Conservation (phyloP, 2,797 vertebrate genomes). For the Momotus momota region DNA sequence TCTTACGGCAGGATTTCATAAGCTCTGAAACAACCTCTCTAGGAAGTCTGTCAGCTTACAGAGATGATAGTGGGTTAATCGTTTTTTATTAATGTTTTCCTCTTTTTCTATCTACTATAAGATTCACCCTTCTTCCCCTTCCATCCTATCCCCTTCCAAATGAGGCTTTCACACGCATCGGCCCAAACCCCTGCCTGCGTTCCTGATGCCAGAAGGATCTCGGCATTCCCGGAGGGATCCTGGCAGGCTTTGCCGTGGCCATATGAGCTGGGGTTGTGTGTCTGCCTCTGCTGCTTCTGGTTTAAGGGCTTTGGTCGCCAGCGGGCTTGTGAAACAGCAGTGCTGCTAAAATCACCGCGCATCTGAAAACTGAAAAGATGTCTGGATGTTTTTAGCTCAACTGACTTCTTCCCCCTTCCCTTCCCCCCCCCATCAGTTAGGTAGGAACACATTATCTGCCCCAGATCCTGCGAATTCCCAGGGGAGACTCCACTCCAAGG, state of each 20-base stretch:
- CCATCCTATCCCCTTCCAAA: not conserved
- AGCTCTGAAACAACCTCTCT: not conserved
- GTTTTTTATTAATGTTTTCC: not conserved
- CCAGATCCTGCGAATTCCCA: not conserved
- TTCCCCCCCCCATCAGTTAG: not conserved
- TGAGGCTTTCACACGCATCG: accelerated
- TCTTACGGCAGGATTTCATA: not conserved
- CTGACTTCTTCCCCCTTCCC: not conserved
- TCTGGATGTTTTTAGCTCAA: not conserved
- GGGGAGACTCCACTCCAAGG: not conserved
- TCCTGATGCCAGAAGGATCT: not conserved
- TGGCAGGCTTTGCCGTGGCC: not conserved
- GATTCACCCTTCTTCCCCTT: not conserved
- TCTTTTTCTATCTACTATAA: not conserved
- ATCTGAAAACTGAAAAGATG: not conserved
- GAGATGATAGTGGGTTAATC: not conserved
- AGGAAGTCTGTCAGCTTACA: not conserved
- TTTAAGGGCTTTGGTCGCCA: not conserved
- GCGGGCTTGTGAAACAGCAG: not conserved
- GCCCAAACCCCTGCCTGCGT: not conserved
- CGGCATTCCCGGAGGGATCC: not conserved
- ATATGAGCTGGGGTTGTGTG: not conserved
- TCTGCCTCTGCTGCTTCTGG: not conserved
- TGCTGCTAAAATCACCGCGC: not conserved
- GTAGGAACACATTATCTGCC: not conserved